Evolutionary conservation across 2,888 invertebrate genomes (phyloP), one percentile per base, ranked within the genome.

Genomic region (Sphaerophoria rueppellii): DNA sequence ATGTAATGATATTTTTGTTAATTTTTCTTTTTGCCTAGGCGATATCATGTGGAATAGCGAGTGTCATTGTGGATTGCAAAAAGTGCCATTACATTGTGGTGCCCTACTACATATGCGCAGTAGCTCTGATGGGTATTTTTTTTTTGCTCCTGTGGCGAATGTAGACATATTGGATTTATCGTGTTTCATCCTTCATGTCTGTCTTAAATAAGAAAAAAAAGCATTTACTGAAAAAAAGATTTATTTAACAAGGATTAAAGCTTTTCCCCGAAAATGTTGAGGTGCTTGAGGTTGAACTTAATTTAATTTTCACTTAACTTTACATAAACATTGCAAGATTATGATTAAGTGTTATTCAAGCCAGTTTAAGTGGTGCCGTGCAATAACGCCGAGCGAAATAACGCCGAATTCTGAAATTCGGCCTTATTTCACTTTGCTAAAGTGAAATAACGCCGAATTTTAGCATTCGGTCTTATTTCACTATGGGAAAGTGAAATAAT

Each of bases 91-190:
- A 60, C 24, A 35, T 65, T 55, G 48, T 61, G 54, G 65, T 54
- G 40, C 12, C 43, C 11, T 50, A 60, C 50, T 52, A 75, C 69
- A 57, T 63, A 43, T 80, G 80, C 74, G 74, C 74, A 74, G 79
- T 79, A 57, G 12, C 52, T 12, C 2, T 11, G 60, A 40, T 12
- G 24, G 12, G 40, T 24, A 40, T 60, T 12, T 58, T 5, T 12
- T 40, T 6, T 40, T 40, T 40, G 40, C 9, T 7, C 9, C 11
- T 43, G 43, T 43, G 12, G 24, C 12, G 43, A 4, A 43, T 43
- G 43, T 9, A 5, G 43, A 43, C 43, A 43, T 43, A 43, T 43
- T 43, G 43, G 43, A 43, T 43, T 9, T 43, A 43, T 43, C 43
- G 12, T 43, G 12, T 43, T 12, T 40, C 40, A 7, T 43, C 24